These are phyloP conservation scores for Anthophora plumipes DNA, from an alignment of 2,888 invertebrate genomes.

Conservation along the genomic window DNA sequence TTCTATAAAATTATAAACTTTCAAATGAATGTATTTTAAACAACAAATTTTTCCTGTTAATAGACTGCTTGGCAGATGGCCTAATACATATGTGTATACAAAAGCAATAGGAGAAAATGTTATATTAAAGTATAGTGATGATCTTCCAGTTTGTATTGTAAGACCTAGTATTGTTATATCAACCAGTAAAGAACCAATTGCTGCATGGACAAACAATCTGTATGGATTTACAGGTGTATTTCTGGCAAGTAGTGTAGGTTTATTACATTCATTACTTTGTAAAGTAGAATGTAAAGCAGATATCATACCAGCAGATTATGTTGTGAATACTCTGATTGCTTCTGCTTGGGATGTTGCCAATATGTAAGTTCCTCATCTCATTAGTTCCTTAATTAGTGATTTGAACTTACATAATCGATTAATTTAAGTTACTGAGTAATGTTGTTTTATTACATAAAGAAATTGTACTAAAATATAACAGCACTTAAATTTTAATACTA, in stretches of 20 bases:
- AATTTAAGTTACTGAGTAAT: not conserved
- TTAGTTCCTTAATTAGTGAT: not conserved
- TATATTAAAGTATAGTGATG: constrained; percentile 85
- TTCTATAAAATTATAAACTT: constrained; percentile 1
- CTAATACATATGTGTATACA: constrained; percentile 91
- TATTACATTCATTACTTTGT: constrained; percentile 87
- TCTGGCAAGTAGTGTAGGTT: constrained; percentile 86
- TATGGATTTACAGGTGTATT: constrained; percentile 88
- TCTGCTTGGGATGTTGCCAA: constrained; percentile 86
- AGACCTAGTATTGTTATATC: constrained; percentile 88
- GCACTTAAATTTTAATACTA: not conserved
- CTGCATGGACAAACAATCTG: constrained; percentile 89
- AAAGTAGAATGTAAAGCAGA: constrained; percentile 86
- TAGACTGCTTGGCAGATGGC: constrained; percentile 85
- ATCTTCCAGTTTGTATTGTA: constrained; percentile 88
- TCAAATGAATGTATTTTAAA: too few species aligned
- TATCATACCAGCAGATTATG: constrained; percentile 89
- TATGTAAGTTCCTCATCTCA: constrained; percentile 28
- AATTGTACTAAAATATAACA: not conserved
- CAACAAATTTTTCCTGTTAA: not conserved
- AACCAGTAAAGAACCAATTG: constrained; percentile 83
- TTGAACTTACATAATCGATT: not conserved
- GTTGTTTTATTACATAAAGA: not conserved
- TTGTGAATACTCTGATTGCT: constrained; percentile 87
- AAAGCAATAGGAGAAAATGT: constrained; percentile 90